A percentile compares a stretch with the other conserved stretches of the same genome.
These are phyloP conservation scores for Falco concolor DNA, from an alignment of 2,797 vertebrate genomes.

Conservation along the genomic window DNA sequence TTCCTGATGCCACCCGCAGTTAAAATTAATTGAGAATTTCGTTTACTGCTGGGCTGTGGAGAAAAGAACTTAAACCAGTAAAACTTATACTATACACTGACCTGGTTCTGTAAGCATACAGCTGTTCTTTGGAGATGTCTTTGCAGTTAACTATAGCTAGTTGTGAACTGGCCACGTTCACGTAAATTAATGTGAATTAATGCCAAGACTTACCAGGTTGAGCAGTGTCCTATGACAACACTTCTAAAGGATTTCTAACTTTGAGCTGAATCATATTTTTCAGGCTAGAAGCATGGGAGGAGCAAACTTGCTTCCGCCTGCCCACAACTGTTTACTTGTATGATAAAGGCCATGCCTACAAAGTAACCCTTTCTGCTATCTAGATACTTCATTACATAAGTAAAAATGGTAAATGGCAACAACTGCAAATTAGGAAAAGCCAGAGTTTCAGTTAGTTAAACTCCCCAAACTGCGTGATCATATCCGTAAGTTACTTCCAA, in stretches of 20 bases:
- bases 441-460: not conserved
- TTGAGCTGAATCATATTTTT: slow-evolving; percentile 27
- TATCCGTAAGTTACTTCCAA: not conserved
- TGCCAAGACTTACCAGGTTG: not conserved
- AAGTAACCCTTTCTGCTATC: slow-evolving; percentile 8
- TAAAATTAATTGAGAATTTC: not conserved
- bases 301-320: slow-evolving; percentile 55
- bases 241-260: not conserved
- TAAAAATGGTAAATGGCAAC: not conserved
- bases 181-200: not conserved
- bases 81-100: not conserved
- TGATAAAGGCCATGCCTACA: not conserved
- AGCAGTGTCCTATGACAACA: not conserved
- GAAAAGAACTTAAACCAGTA: not conserved
- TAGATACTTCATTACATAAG: not conserved
- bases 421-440: not conserved
- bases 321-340: slow-evolving; percentile 24
- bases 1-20: not conserved
- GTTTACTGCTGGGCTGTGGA: not conserved
- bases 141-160: not conserved
- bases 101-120: not conserved
- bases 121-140: not conserved
- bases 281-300: slow-evolving; percentile 36
- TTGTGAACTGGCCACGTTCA: not conserved
- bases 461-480: not conserved